Evolutionary conservation across 1,140 invertebrate genomes (phyloP).

Genomic region (Ephestia elutella): DNA sequence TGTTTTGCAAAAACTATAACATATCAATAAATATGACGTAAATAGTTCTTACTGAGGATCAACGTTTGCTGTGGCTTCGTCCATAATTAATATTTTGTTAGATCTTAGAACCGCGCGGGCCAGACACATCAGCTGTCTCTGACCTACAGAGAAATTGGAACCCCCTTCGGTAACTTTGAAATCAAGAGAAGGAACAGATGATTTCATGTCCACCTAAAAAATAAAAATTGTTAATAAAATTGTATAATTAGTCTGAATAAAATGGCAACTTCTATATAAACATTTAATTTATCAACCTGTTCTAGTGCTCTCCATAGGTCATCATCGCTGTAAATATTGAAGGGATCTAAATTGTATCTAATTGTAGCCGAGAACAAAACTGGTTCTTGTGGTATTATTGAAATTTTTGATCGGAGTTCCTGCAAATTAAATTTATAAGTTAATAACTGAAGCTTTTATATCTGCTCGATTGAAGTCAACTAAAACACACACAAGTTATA

Average conservation of each 20-base stretch:
- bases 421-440: slow-evolving; percentile 26
- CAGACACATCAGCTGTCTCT: slow-evolving; percentile 89
- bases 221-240: slow-evolving; percentile 12
- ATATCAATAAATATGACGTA: background rate
- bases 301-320: slow-evolving; percentile 80
- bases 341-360: slow-evolving; percentile 84
- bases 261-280: background rate
- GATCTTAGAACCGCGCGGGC: slow-evolving; percentile 86
- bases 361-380: slow-evolving; percentile 82
- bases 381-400: slow-evolving; percentile 87
- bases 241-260: background rate
- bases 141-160: slow-evolving; percentile 88
- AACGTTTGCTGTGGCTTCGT: slow-evolving; percentile 84
- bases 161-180: slow-evolving; percentile 82
- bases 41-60: slow-evolving; percentile 77
- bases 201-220: slow-evolving; percentile 75
- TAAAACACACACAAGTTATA: too few relatives aligned
- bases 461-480: too few relatives aligned
- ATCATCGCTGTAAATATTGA: slow-evolving; percentile 77
- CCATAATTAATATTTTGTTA: slow-evolving; percentile 82
- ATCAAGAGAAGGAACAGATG: slow-evolving; percentile 75
- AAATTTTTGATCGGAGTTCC: slow-evolving; percentile 75
- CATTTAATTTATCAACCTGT: slow-evolving; percentile 59
- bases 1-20: slow-evolving; percentile 70
- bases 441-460: background rate